Base-by-base conservation (phyloP, 2,113 vertebrate genomes). In the Gadus chalcogrammus region DNA sequence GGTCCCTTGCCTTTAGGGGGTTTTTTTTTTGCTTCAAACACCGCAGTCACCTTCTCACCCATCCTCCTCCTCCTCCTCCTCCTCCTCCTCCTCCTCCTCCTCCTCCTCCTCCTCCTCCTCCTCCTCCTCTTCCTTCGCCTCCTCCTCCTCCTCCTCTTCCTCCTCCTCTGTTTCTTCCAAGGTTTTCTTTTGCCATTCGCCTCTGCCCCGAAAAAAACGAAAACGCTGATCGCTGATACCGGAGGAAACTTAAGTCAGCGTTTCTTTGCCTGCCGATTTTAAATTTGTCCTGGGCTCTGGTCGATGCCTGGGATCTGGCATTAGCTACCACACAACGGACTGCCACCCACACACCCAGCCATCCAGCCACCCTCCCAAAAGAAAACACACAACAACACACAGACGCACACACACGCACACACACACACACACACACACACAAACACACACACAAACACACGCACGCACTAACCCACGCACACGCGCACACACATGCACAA, bases 381-480 rank as follows among this genome's bases (percentile, higher is more conserved):
- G 76, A 78, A 71, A 61, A 4, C 66, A 62, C 42, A 68, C 64
- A 60, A 61, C 65, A 63, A 61, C 63, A 74, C 65, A 67, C 1
- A 42, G 20, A 65, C 60, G 69, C 68, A 69, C 67, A 67, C 63
- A 56, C 61, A 60, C 73, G 52, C 64, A 56, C 20, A 53, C 61
- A 16, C 31, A 22, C 42, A 28, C 53, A 55, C 15, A 20, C 28
- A 60, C 55, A 63, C 68, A 63, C 59, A 69, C 28, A 42, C 53
- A 58, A 1, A 7, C 58, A 64, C 55, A 59, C 28, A 38, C 55
- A 53, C 68, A 53, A 31, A 69, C 56, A 42, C 53, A 58, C 6
- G 4, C n/a, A n/a, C n/a, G n/a, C n/a, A n/a, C n/a, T n/a, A n/a
- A n/a, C n/a, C n/a, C n/a, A n/a, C n/a, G n/a, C 31, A 35, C 31